These are phyloP conservation scores for Lampropteryx suffumata DNA, from an alignment of 2,888 invertebrate genomes.

Conservation along the genomic window DNA sequence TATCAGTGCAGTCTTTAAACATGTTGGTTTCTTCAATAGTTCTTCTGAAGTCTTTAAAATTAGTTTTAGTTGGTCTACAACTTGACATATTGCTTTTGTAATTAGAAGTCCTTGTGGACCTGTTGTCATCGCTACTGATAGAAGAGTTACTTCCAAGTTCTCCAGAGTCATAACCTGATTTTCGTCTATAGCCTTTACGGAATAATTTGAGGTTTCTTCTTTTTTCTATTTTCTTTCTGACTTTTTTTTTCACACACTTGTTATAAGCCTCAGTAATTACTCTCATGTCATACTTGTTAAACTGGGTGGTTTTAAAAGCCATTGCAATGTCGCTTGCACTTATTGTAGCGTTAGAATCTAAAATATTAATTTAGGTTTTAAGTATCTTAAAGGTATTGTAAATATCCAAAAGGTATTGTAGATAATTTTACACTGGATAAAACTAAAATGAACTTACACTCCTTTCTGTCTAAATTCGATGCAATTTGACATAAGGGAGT, in stretches of 20 bases:
- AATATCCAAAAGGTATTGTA: too few relatives aligned
- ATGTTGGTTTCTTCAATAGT: conserved; percentile 43
- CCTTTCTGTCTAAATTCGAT: too few relatives aligned
- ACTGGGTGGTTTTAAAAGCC: conserved; percentile 53
- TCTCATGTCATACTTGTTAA: conserved; percentile 54
- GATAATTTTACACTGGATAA: too few relatives aligned
- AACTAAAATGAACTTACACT: too few relatives aligned
- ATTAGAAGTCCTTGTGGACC: conserved; percentile 47
- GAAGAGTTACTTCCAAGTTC: conserved; percentile 67
- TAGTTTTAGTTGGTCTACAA: conserved; percentile 47
- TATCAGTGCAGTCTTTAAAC: conserved; percentile 47
- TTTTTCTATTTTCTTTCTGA: conserved; percentile 53
- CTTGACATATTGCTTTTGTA: conserved; percentile 44
- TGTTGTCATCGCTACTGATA: conserved; percentile 61
- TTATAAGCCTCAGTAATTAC: conserved; percentile 55
- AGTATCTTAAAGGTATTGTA: too few relatives aligned
- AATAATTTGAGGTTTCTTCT: conserved; percentile 50
- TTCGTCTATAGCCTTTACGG: conserved; percentile 45
- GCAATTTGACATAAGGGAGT: too few relatives aligned
- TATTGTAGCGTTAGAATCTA: conserved; percentile 59
- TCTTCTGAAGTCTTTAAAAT: conserved; percentile 40
- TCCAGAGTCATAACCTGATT: conserved; percentile 60
- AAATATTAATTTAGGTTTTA: too few relatives aligned
- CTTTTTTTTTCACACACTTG: conserved; percentile 45
- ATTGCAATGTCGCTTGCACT: conserved; percentile 58